Conservation (phyloP, 2,797 vertebrate species). For the Aselliscus stoliczkanus region DNA sequence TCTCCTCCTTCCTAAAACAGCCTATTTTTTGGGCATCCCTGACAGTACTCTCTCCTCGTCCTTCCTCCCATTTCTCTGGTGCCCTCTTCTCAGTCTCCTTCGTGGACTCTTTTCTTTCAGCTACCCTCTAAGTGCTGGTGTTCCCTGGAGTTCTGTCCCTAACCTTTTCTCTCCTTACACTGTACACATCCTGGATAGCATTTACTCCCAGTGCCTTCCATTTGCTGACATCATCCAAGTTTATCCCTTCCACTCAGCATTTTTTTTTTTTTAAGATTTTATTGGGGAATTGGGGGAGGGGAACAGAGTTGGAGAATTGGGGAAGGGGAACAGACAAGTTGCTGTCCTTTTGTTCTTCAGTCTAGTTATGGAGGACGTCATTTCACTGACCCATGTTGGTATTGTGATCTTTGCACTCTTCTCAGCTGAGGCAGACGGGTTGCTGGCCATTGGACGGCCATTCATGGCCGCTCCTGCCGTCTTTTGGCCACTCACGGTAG, state of each 20-base stretch:
- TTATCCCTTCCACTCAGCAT: neutral
- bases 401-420: too few species aligned
- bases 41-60: neutral
- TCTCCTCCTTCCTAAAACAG: neutral
- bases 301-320: too few species aligned
- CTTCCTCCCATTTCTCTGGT: neutral
- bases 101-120: neutral
- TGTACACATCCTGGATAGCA: neutral
- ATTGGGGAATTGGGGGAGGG: too few species aligned
- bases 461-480: too few species aligned
- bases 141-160: neutral
- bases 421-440: too few species aligned
- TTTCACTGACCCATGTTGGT: too few species aligned
- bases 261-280: too few species aligned
- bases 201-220: neutral
- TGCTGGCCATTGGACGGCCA: too few species aligned
- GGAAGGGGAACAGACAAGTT: too few species aligned
- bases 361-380: too few species aligned
- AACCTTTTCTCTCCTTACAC: neutral
- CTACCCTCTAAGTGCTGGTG: neutral
- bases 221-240: neutral
- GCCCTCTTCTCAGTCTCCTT: neutral
- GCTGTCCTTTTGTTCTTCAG: too few species aligned
- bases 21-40: neutral
- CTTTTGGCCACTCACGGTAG: too few species aligned